Conservation (phyloP, 1,140 invertebrate genomes). For the Drosophila arizonae region DNA sequence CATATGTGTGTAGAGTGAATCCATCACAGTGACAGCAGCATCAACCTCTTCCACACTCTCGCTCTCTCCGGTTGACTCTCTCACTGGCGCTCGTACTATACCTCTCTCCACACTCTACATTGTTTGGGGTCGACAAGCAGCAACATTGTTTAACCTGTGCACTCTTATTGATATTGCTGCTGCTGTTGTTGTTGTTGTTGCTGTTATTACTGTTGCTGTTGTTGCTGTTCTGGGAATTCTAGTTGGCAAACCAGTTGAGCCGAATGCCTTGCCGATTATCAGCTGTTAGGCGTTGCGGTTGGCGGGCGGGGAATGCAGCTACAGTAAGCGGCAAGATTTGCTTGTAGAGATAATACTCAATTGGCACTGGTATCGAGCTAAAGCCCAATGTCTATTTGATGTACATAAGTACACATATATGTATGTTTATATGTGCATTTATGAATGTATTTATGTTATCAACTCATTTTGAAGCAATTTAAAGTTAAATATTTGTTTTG, state of each 20-base stretch:
- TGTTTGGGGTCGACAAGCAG: constrained; percentile 10
- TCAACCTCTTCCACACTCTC: constrained; percentile 3
- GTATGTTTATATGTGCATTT: constrained; percentile 8
- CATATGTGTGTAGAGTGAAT: constrained; percentile 55
- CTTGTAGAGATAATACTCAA: constrained; percentile 16
- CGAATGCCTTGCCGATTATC: constrained; percentile 16
- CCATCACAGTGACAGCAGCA: constrained; percentile 56
- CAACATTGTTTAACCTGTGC: constrained; percentile 33
- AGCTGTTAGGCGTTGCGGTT: constrained; percentile 12
- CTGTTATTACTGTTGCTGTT: constrained; percentile 26
- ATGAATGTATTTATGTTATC: constrained; percentile 33
- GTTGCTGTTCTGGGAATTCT: constrained; percentile 22
- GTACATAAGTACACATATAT: background rate
- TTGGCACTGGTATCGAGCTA: constrained; percentile 5
- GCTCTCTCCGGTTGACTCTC: background rate
- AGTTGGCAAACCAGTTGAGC: constrained; percentile 19
- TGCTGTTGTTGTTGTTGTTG: constrained; percentile 19
- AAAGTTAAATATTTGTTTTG: constrained; percentile 2
- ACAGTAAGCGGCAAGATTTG: background rate
- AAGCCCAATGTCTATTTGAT: background rate
- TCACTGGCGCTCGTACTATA: background rate
- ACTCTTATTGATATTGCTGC: constrained; percentile 25
- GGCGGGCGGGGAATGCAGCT: background rate
- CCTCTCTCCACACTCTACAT: background rate
- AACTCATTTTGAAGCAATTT: background rate